These are phyloP conservation scores for Ammospiza nelsoni DNA, from an alignment of 2,113 vertebrate genomes.

Conservation along the genomic window DNA sequence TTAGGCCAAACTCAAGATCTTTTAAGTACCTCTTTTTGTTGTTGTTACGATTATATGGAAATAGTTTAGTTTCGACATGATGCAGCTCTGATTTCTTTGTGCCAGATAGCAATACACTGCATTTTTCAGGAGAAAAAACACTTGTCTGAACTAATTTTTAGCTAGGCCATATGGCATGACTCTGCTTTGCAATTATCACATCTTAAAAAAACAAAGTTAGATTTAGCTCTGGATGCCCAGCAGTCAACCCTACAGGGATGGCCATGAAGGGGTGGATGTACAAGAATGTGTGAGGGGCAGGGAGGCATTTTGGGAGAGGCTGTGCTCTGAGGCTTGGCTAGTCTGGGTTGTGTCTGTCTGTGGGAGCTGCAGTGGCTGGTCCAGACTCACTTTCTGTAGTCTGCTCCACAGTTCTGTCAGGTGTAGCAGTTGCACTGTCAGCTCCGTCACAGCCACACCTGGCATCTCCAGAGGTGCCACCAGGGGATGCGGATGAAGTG, in stretches of 20 bases:
- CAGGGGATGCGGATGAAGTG: not conserved
- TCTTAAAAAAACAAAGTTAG: not conserved
- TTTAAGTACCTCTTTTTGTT: not conserved
- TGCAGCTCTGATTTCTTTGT: not conserved
- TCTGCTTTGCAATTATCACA: not conserved
- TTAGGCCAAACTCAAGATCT: not conserved
- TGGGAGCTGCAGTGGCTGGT: not conserved
- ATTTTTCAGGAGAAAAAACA: not conserved
- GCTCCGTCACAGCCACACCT: rapidly evolving
- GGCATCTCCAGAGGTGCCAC: not conserved
- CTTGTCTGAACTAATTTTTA: not conserved
- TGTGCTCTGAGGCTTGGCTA: rapidly evolving
- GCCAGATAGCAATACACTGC: not conserved
- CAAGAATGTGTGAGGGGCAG: rapidly evolving
- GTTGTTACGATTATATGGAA: not conserved
- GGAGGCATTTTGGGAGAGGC: rapidly evolving
- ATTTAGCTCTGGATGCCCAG: not conserved
- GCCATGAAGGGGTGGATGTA: not conserved
- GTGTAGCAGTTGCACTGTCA: too few species aligned
- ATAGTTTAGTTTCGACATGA: not conserved
- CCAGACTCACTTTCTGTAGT: rapidly evolving
- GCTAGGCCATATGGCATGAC: not conserved
- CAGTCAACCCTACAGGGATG: rapidly evolving
- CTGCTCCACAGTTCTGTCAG: not conserved
- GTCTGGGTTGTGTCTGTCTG: rapidly evolving